Evolutionary conservation across 2,888 invertebrate genomes (phyloP).

Genomic region (Frankliniella intonsa): DNA sequence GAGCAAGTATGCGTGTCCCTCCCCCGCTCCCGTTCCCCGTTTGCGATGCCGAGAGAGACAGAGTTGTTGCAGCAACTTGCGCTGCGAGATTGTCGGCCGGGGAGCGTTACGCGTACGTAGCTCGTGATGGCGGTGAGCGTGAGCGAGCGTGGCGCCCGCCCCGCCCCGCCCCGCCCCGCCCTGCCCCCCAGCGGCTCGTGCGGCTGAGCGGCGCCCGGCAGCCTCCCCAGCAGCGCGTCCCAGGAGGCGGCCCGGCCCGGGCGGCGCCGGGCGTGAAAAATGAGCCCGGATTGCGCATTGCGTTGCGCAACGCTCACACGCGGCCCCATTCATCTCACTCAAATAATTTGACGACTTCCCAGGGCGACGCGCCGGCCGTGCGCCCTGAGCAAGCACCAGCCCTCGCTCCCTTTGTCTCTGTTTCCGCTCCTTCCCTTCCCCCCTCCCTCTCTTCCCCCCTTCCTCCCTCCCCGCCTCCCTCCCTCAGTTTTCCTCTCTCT

Average conservation of each 20-base stretch:
- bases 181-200: too few relatives aligned
- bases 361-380: neutral
- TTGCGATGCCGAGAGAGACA: too few relatives aligned
- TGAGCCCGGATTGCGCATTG: neutral
- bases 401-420: neutral
- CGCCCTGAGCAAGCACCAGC: neutral
- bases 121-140: too few relatives aligned
- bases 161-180: too few relatives aligned
- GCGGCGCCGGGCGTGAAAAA: neutral
- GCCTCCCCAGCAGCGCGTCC: neutral
- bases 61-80: too few relatives aligned
- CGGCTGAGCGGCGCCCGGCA: too few relatives aligned
- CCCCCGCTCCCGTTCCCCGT: too few relatives aligned
- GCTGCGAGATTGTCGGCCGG: too few relatives aligned
- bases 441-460: neutral
- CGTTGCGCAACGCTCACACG: neutral
- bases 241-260: neutral
- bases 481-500: neutral
- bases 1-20: too few relatives aligned
- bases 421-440: neutral
- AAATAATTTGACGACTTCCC: neutral
- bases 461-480: neutral
- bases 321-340: neutral
- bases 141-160: too few relatives aligned
- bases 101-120: too few relatives aligned